phyloP scores from a whole-genome alignment of 1,140 invertebrate species.

The Nautilus pompilius region DNA sequence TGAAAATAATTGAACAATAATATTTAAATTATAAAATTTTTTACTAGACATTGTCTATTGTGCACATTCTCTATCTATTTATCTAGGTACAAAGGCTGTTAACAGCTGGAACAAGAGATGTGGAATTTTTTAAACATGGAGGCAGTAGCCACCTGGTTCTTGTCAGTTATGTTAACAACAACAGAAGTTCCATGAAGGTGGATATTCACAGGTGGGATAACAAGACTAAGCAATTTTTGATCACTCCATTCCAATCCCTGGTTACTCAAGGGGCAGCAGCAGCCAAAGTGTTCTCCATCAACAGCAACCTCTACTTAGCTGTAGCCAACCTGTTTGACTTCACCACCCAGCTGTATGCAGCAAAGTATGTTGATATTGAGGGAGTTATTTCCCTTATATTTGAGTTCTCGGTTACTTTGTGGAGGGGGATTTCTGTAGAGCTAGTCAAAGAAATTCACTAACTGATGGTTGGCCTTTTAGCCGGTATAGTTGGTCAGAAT shows the following conservation, averaged over 20 bases:
- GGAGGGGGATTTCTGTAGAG: not conserved
- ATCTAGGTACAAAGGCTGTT: slow-evolving; percentile 40
- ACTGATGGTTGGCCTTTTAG: not conserved
- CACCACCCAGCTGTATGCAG: slow-evolving; percentile 22
- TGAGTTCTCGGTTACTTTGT: slow-evolving; percentile 2
- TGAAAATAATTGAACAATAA: not conserved
- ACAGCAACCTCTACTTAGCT: slow-evolving; percentile 33
- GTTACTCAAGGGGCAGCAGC: slow-evolving; percentile 32
- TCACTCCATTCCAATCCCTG: slow-evolving; percentile 26
- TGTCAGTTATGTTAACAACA: slow-evolving; percentile 39
- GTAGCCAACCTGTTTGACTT: slow-evolving; percentile 44
- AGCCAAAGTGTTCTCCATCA: slow-evolving; percentile 28
- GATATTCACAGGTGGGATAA: slow-evolving; percentile 39
- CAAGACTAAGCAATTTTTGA: slow-evolving; percentile 21
- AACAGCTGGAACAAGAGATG: slow-evolving; percentile 39
- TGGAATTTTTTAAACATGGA: slow-evolving; percentile 24
- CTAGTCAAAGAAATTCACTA: not conserved
- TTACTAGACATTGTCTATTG: not conserved
- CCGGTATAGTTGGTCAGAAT: not conserved
- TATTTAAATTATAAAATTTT: not conserved
- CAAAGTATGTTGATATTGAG: slow-evolving; percentile 18
- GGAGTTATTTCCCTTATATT: not conserved
- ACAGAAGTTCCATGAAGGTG: slow-evolving; percentile 29
- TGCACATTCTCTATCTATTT: not conserved
- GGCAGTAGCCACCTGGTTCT: slow-evolving; percentile 32